A percentile compares a stretch with the other conserved stretches of the same genome.
Conservation (phyloP, 2,797 vertebrate genomes). For the Thaleichthys pacificus region DNA sequence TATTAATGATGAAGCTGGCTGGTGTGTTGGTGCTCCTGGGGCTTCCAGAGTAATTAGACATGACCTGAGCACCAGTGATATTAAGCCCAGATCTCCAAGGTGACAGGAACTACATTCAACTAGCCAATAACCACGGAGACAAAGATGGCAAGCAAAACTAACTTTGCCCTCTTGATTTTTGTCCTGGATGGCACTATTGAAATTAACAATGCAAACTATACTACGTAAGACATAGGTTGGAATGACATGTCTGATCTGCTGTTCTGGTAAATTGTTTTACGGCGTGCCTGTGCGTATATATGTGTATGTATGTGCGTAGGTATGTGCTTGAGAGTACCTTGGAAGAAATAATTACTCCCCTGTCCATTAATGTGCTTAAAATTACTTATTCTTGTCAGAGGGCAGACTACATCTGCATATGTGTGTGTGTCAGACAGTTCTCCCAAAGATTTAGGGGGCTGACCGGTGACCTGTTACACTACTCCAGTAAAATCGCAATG, state of each 20-base stretch:
- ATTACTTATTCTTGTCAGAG: not conserved
- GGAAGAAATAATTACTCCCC: too few species aligned
- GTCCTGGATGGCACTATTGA: too few species aligned
- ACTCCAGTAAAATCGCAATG: constrained; percentile 46
- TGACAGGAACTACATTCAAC: not conserved
- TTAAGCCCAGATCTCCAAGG: not conserved
- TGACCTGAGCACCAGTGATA: constrained; percentile 6
- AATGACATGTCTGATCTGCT: too few species aligned
- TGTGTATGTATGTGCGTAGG: too few species aligned
- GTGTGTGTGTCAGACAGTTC: not conserved
- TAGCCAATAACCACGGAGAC: not conserved
- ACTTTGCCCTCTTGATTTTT: too few species aligned
- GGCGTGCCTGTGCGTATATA: too few species aligned
- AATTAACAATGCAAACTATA: too few species aligned
- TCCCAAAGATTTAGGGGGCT: not conserved
- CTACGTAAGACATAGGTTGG: too few species aligned
- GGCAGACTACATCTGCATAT: not conserved
- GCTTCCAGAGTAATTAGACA: constrained; percentile 30
- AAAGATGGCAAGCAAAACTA: not conserved
- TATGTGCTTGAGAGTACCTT: too few species aligned
- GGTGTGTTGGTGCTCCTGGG: constrained; percentile 15
- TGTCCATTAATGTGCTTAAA: not conserved
- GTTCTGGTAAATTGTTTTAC: too few species aligned
- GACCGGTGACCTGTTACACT: constrained; percentile 3
- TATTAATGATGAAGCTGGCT: not conserved